A percentile compares a stretch with the other conserved stretches of the same genome.
phyloP scores from a whole-genome alignment of 2,888 invertebrate species.

The Mantis religiosa region DNA sequence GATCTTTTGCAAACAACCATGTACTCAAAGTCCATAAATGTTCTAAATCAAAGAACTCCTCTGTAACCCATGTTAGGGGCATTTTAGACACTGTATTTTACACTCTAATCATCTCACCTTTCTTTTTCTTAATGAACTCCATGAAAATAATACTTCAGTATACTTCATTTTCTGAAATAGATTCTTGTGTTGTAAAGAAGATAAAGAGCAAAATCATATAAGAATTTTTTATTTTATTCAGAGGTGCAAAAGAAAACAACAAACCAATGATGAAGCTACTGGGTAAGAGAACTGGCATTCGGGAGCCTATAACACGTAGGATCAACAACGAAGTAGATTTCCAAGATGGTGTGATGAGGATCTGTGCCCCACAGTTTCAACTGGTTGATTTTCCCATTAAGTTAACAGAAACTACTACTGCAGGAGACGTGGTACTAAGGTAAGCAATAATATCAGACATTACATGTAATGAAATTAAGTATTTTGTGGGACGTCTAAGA shows the following conservation, averaged over 20 bases:
- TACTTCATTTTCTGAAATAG: no score
- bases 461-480: background rate
- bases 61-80: no score
- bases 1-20: no score
- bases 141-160: no score
- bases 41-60: no score
- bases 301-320: constrained; percentile 37
- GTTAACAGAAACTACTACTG: constrained; percentile 44
- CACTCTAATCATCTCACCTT: no score
- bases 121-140: no score
- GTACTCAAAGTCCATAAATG: no score
- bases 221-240: background rate
- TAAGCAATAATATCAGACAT: constrained; percentile 32
- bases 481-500: background rate
- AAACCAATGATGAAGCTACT: constrained; percentile 40
- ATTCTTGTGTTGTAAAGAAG: no score
- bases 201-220: no score
- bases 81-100: no score
- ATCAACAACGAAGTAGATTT: constrained; percentile 40
- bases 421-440: constrained; percentile 48
- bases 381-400: constrained; percentile 42
- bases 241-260: constrained; percentile 37
- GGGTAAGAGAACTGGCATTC: constrained; percentile 33
- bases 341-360: constrained; percentile 38
- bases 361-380: constrained; percentile 43